Evolutionary conservation across 1,140 invertebrate species (phyloP), one percentile per base, ranked within the genome.

Genomic region (Brachionus plicatilis): DNA sequence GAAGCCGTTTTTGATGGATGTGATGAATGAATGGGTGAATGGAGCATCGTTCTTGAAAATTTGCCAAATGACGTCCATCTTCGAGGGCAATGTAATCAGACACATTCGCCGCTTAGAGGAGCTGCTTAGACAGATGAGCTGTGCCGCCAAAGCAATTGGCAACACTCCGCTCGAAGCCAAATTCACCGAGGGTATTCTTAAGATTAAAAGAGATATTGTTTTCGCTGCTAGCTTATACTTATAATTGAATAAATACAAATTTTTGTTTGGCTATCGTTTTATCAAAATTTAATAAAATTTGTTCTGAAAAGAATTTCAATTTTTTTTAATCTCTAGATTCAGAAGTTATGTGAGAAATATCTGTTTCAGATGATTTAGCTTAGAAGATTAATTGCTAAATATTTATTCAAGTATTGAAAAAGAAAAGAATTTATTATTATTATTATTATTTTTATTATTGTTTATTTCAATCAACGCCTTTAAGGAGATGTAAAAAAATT

Each of bases 51-150:
- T 99, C 89, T 90, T 93, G 85, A 92, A 96, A 87, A 93, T 99
- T 85, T 97, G 95, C 90, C 94, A 95, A 90, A 97, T 97, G 94
- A 98, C 96, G 0, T 95, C 98, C 87, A 95, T 98, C 80, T 99
- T 98, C 91, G 97, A 99, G 93, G 97, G 94, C 94, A 88, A 86
- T 72, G 50, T 99, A 86, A 99, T 99, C 88, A 92, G 98, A 24
- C 96, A 95, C 87, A 96, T 99, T 94, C 92, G 97, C 85, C 92
- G 97, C 37, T 90, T 99, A 50, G 98, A 99, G 90, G 97, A 99
- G 90, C 92, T 98, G 2, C 89, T 99, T 14, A 91, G 97, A 83
- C 96, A 99, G 90, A 93, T 99, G 90, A 94, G 94, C 85, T 95
- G 97, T 90, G 97, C 97, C 27, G 93, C 97, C 0, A 98, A 97